These are phyloP conservation scores for Melanerpes formicivorus DNA, from an alignment of 2,113 vertebrate species.

Conservation along the genomic window DNA sequence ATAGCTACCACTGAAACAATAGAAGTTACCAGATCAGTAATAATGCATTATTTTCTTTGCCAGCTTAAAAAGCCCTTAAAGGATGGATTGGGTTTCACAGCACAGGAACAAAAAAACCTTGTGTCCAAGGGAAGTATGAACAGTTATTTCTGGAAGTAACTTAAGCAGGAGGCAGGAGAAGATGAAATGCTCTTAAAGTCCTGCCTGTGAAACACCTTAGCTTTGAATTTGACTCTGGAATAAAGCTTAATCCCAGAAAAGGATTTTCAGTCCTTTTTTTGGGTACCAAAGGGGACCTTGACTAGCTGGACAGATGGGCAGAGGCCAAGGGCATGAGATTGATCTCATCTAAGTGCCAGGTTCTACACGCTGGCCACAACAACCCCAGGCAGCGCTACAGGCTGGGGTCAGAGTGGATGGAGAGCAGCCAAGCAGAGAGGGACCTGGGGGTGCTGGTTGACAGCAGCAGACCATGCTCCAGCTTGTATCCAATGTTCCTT, in stretches of 20 bases:
- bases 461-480: too few species aligned
- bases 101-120: conserved; percentile 53
- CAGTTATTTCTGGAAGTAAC: conserved; percentile 63
- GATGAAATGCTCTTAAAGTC: neutral
- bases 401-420: too few species aligned
- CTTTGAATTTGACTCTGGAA: conserved; percentile 22
- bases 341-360: too few species aligned
- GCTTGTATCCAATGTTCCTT: too few species aligned
- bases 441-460: too few species aligned
- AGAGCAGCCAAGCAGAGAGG: too few species aligned
- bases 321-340: too few species aligned
- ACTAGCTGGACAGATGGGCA: too few species aligned
- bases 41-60: conserved; percentile 45
- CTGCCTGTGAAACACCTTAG: neutral
- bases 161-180: conserved; percentile 8
- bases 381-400: too few species aligned
- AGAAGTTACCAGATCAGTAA: conserved; percentile 66
- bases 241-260: conserved; percentile 41
- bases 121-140: conserved; percentile 19
- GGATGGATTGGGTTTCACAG: conserved; percentile 62
- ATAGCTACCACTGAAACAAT: conserved; percentile 73
- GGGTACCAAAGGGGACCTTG: too few species aligned
- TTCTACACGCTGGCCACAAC: too few species aligned
- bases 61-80: conserved; percentile 71
- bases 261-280: conserved; percentile 29